These are phyloP conservation scores for Drosophila serrata DNA, from an alignment of 1,140 invertebrate species.

Conservation along the genomic window DNA sequence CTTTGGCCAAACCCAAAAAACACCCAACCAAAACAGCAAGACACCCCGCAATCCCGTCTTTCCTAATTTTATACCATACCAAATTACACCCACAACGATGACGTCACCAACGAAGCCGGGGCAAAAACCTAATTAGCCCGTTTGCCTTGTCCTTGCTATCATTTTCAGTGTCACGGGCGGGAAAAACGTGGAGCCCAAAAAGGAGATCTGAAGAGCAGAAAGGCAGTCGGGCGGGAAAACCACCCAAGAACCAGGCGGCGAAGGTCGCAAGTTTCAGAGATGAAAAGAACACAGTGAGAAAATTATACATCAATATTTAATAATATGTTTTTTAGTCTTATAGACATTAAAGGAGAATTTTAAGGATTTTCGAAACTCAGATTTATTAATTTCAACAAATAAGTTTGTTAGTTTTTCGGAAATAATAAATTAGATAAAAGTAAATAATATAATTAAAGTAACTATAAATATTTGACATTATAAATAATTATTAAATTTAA, in stretches of 20 bases:
- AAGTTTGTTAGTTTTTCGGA: too few species aligned
- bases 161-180: slow-evolving; percentile 69
- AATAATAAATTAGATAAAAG: too few species aligned
- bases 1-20: slow-evolving; percentile 18
- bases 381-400: too few species aligned
- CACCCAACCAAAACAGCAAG: slow-evolving; percentile 8
- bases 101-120: slow-evolving; percentile 62
- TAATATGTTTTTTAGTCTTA: neutral
- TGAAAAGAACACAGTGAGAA: neutral
- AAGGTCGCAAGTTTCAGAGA: slow-evolving; percentile 23
- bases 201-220: slow-evolving; percentile 21
- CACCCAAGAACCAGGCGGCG: neutral
- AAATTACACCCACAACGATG: slow-evolving; percentile 68
- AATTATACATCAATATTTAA: neutral
- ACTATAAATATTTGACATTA: too few species aligned
- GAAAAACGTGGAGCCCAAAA: slow-evolving; percentile 23
- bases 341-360: neutral
- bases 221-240: slow-evolving; percentile 1
- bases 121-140: slow-evolving; percentile 78
- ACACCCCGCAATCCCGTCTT: slow-evolving; percentile 20
- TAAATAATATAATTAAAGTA: too few species aligned
- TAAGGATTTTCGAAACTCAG: too few species aligned
- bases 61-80: slow-evolving; percentile 74
- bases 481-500: too few species aligned
- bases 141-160: slow-evolving; percentile 49